These are phyloP conservation scores for Pterocles burchelli DNA, from an alignment of 2,113 vertebrate genomes.

Conservation along the genomic window DNA sequence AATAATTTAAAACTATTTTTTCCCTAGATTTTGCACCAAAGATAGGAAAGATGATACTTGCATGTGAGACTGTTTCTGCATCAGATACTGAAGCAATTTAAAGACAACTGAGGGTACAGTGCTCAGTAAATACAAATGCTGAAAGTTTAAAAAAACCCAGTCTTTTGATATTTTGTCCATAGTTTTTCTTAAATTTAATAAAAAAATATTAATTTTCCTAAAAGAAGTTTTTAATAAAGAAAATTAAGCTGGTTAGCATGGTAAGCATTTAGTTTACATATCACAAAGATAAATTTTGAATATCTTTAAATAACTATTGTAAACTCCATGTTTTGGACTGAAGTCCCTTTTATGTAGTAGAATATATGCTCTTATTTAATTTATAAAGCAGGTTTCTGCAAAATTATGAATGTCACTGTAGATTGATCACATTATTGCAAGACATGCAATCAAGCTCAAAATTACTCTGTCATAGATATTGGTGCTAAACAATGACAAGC, in stretches of 20 bases:
- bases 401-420: neutral
- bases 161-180: neutral
- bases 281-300: neutral
- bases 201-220: neutral
- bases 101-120: neutral
- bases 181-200: neutral
- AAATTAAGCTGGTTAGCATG: neutral
- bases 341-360: neutral
- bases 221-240: neutral
- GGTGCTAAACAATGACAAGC: neutral
- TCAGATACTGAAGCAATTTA: neutral
- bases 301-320: neutral
- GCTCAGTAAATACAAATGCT: neutral
- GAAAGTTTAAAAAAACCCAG: neutral
- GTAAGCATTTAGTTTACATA: neutral
- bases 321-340: neutral
- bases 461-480: neutral
- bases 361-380: neutral
- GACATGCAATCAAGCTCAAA: conserved; percentile 2
- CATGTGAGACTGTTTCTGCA: neutral
- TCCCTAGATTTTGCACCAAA: neutral
- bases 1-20: neutral
- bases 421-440: neutral
- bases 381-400: neutral
- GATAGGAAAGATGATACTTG: neutral